phyloP scores from a whole-genome alignment of 2,113 vertebrate species.

The Fregetta grallaria region DNA sequence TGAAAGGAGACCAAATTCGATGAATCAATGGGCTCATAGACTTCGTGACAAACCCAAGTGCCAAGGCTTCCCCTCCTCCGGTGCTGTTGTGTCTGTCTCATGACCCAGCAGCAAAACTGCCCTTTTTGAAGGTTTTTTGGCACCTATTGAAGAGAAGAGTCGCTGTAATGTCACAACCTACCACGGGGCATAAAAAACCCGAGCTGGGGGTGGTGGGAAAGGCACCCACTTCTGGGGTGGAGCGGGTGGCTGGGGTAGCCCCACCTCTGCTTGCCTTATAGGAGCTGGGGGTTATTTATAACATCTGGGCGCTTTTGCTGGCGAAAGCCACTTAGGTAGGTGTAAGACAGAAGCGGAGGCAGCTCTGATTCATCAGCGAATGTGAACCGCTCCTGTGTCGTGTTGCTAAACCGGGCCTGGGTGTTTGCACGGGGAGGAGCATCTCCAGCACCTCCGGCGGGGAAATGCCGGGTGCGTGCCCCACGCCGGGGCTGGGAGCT shows the following conservation, averaged over 20 bases:
- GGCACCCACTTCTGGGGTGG: background rate
- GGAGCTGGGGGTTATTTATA: background rate
- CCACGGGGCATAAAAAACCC: rapidly evolving
- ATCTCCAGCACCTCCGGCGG: rapidly evolving
- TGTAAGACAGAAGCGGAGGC: background rate
- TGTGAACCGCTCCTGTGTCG: background rate
- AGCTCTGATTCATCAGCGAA: background rate
- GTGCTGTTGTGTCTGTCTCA: background rate
- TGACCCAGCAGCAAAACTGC: background rate
- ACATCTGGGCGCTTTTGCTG: background rate
- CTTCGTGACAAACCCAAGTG: background rate
- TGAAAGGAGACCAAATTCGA: background rate
- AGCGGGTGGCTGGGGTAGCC: background rate
- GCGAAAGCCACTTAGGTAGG: background rate
- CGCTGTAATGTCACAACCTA: rapidly evolving
- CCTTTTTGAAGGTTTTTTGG: background rate
- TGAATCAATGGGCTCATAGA: background rate
- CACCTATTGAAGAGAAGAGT: rapidly evolving
- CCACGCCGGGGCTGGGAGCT: rapidly evolving
- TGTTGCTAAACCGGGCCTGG: background rate
- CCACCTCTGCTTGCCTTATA: background rate
- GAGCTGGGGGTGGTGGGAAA: background rate
- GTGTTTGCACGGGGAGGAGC: background rate
- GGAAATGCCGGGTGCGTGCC: rapidly evolving
- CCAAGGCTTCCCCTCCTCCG: background rate